phyloP scores from a whole-genome alignment of 2,888 invertebrate genomes.

The Petrolisthes cinctipes region DNA sequence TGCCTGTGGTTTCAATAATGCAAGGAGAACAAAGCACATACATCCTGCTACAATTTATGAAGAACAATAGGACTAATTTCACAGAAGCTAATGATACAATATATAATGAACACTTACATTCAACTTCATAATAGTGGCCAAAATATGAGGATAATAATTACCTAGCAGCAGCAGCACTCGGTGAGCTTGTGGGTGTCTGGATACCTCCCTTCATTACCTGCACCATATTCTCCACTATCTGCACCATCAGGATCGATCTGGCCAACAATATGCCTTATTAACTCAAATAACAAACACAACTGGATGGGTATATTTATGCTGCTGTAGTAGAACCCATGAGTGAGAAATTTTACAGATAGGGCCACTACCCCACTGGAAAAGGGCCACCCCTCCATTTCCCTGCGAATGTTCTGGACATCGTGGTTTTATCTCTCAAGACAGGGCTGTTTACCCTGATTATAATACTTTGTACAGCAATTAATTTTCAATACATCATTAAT shows the following conservation, averaged over 20 bases:
- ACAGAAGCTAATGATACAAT: neutral
- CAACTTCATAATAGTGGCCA: neutral
- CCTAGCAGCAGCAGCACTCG: neutral
- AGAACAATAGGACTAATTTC: neutral
- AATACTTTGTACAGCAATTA: neutral
- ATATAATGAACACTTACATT: neutral
- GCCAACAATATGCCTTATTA: neutral
- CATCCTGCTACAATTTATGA: neutral
- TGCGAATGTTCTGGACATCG: neutral
- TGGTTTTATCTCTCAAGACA: neutral
- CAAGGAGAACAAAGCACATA: neutral
- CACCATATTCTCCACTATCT: constrained; percentile 60
- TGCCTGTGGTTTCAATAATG: neutral
- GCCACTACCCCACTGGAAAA: too few species aligned
- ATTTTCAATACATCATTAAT: neutral
- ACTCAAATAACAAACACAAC: neutral
- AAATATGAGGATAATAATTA: neutral
- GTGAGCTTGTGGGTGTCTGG: constrained; percentile 3
- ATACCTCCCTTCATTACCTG: constrained; percentile 57
- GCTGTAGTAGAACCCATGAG: too few species aligned
- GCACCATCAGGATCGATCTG: constrained; percentile 58
- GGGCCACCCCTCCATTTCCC: neutral
- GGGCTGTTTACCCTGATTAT: neutral
- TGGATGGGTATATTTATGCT: too few species aligned
- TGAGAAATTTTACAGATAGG: too few species aligned